Evolutionary conservation across 2,888 invertebrate genomes (phyloP), one percentile per base, ranked within the genome.

Genomic region (Pyrrhia umbra): DNA sequence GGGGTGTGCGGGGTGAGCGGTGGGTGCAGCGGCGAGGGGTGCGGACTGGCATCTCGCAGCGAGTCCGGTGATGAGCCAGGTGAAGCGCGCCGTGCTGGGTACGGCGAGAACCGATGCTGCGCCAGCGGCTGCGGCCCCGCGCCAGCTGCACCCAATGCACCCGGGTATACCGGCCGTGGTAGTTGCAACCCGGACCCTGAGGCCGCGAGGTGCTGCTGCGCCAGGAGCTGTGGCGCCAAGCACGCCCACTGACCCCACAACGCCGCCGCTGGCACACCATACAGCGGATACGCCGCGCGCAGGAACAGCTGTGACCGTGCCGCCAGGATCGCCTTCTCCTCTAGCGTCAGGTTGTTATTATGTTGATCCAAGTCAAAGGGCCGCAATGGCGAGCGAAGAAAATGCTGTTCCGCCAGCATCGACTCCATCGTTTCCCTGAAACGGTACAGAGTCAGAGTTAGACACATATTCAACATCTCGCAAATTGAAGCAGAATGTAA

Each of bases 351-450:
- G 80, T 97, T 97, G 84, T 96, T 96, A 83, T 96, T 96, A 83
- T 97, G 96, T 64, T 96, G 96, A 75, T 97, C 97, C 84, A 97
- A 92, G 79, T 96, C 96, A 83, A 97, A 97, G 37, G 97, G 97
- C 52, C 97, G 96, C 79, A 97, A 93, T 2, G 97, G 97, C 52
- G 97, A 96, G 49, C 98, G 96, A 73, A 98, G 95, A 81, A 97
- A 96, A 81, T 98, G 97, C 91, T 98, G 98, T 86, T 98, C 98
- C 43, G 97, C 97, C 83, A 98, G 90, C 97, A 98, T 97, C 56
- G 97, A 97, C 91, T 98, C 98, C 98, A 98, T 98, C 62, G 98
- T 98, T 94, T 98, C 98, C 92, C 98, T 98, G 96, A 79, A 93
- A 95, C 72, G 82, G 79, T 61, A 83, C 66, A 80, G 71, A 77